phyloP scores from a whole-genome alignment of 2,113 vertebrate genomes.

The Lepisosteus osseus region DNA sequence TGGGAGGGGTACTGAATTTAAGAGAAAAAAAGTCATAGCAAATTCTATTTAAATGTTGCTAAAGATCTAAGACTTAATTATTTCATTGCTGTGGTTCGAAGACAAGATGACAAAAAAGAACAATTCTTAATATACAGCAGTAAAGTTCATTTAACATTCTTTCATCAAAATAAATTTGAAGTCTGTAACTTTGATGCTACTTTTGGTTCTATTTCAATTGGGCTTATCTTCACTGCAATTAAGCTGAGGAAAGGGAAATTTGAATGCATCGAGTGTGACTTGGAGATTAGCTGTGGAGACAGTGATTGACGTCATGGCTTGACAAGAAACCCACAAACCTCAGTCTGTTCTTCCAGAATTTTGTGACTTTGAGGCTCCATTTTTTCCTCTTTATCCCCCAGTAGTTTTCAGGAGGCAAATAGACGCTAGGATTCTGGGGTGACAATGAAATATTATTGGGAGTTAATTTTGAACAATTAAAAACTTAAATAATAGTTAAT shows the following conservation, averaged over 20 bases:
- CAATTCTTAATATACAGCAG: not conserved
- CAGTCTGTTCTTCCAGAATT: not conserved
- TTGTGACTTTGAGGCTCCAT: not conserved
- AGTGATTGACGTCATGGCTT: conserved; percentile 7
- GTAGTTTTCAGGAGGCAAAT: not conserved
- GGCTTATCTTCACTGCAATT: not conserved
- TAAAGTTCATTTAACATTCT: not conserved
- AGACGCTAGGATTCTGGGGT: no score
- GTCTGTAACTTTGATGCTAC: not conserved
- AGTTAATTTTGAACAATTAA: no score
- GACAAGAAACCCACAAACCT: not conserved
- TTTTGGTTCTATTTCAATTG: conserved; percentile 11
- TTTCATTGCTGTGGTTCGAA: conserved; percentile 48
- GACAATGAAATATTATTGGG: no score
- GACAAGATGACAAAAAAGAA: conserved; percentile 50
- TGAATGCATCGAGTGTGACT: conserved; percentile 5
- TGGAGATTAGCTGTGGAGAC: conserved; percentile 20
- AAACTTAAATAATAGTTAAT: no score
- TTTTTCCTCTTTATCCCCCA: not conserved
- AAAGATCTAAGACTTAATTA: conserved; percentile 63
- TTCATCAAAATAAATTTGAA: not conserved
- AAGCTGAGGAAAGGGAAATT: not conserved
- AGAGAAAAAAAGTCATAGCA: conserved; percentile 53
- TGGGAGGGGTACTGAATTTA: conserved; percentile 51
- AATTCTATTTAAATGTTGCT: conserved; percentile 60